Evolutionary conservation across 2,797 vertebrate species (phyloP), one percentile per base, ranked within the genome.

Genomic region (Ambastaia sidthimunki): DNA sequence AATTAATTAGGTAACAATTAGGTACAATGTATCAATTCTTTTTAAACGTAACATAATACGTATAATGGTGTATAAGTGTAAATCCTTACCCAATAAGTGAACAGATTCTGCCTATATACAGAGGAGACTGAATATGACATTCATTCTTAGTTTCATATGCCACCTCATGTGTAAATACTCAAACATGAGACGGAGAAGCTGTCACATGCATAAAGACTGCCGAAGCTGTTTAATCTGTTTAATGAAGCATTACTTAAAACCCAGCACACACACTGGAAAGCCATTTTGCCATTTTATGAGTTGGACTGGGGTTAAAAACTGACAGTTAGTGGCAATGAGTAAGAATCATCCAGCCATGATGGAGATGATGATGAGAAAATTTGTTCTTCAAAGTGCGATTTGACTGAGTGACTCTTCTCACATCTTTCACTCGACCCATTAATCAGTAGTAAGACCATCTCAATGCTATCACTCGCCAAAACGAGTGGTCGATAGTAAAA

Each of bases 391-490:
- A 71, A 74, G 44, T 47, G 57, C 7, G 7, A 60, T 71, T 76
- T 89, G 74, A 85, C 82, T 34, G 50, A 59, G 65, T 84, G 37
- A 68, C 52, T 44, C 73, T 66, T 86, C 62, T 62, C 21, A 82
- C 74, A 80, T 73, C 83, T 82, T 74, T 74, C 71, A 65, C 55
- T 66, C 37, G 25, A 21, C 74, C 85, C 83, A 84, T 87, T 86
- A 87, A 84, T 89, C 85, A 86, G 78, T 69, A 59, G 54, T 75
- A 69, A 83, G 82, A 86, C 79, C 79, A 84, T 91, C 87, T 81
- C 67, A 34, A 48, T 9, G 6, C 48, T 59, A 66, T 76, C 82
- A 70, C 55, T 76, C 21, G 23, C 18, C 34, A 68, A 90, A 89
- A 80, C 54, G 55, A 85, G 76, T 86, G 82, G 81, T 75, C 71